phyloP scores from a whole-genome alignment of 2,888 invertebrate species.

The Opisthograptis luteolata region DNA sequence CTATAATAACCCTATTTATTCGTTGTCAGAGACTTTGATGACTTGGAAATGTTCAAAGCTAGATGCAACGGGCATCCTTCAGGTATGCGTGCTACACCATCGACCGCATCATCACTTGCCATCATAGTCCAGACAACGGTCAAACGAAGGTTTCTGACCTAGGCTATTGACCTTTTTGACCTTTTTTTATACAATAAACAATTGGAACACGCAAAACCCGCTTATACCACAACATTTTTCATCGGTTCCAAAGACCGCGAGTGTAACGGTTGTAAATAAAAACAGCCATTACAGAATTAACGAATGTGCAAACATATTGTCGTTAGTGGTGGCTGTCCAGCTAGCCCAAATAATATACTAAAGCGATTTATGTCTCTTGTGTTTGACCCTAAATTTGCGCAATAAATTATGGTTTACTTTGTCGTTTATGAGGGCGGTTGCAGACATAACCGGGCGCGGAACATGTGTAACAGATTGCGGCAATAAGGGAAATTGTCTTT shows the following conservation, averaged over 20 bases:
- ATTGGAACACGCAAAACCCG: background rate
- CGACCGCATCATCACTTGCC: no score
- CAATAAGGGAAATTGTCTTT: conserved; percentile 84
- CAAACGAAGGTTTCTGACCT: background rate
- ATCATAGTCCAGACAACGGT: no score
- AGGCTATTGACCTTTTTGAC: no score
- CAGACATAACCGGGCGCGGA: conserved; percentile 75
- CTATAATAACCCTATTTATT: no score
- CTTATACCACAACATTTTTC: conserved; percentile 16
- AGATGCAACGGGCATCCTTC: no score
- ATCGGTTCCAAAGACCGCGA: conserved; percentile 10
- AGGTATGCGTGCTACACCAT: no score
- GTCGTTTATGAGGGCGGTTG: conserved; percentile 81
- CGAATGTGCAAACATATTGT: conserved; percentile 42
- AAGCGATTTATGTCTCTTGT: conserved; percentile 73
- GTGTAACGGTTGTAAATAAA: conserved; percentile 24
- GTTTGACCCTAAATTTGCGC: conserved; percentile 81
- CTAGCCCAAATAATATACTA: conserved; percentile 66
- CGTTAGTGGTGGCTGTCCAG: conserved; percentile 50
- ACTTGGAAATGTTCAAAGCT: no score
- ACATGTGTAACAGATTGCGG: conserved; percentile 83
- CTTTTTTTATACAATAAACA: no score
- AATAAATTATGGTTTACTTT: conserved; percentile 83
- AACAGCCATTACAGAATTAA: conserved; percentile 31
- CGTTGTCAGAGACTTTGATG: no score